These are phyloP conservation scores for Drosophila maculinotata DNA, from an alignment of 2,888 invertebrate species.

Conservation along the genomic window DNA sequence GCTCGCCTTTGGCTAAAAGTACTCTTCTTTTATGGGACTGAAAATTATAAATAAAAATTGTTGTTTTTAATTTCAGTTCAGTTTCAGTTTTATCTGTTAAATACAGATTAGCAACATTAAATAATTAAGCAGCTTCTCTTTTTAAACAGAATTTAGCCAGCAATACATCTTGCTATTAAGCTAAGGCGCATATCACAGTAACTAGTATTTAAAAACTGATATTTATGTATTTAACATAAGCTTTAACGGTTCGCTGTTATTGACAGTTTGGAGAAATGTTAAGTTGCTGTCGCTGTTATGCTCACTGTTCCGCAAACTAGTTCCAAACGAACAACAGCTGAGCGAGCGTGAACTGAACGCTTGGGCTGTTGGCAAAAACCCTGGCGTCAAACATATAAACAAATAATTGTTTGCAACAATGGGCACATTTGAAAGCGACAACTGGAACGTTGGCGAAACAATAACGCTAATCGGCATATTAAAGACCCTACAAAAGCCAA, in stretches of 20 bases:
- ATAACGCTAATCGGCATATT: slow-evolving; percentile 35
- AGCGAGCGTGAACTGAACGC: background rate
- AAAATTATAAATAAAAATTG: too few species aligned
- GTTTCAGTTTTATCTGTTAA: too few species aligned
- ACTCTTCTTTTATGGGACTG: too few species aligned
- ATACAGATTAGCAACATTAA: too few species aligned
- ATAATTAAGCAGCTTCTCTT: too few species aligned
- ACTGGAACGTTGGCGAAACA: slow-evolving; percentile 39
- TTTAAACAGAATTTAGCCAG: too few species aligned
- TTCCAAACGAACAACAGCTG: slow-evolving; percentile 29
- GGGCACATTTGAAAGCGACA: slow-evolving; percentile 23
- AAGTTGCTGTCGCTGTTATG: background rate
- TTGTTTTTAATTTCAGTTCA: background rate
- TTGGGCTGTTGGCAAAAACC: background rate
- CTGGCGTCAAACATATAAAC: slow-evolving; percentile 10
- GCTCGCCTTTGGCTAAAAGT: too few species aligned
- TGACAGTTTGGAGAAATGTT: slow-evolving; percentile 4
- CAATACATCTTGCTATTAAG: too few species aligned
- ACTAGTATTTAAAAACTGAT: too few species aligned
- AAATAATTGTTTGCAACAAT: slow-evolving; percentile 29
- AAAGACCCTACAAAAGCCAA: slow-evolving; percentile 12
- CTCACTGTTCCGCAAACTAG: background rate
- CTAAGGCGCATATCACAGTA: too few species aligned
- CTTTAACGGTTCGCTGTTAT: background rate
- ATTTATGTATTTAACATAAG: too few species aligned